Evolutionary conservation across 2,888 invertebrate genomes (phyloP), one percentile per base, ranked within the genome.

Genomic region (Diogma glabrata): DNA sequence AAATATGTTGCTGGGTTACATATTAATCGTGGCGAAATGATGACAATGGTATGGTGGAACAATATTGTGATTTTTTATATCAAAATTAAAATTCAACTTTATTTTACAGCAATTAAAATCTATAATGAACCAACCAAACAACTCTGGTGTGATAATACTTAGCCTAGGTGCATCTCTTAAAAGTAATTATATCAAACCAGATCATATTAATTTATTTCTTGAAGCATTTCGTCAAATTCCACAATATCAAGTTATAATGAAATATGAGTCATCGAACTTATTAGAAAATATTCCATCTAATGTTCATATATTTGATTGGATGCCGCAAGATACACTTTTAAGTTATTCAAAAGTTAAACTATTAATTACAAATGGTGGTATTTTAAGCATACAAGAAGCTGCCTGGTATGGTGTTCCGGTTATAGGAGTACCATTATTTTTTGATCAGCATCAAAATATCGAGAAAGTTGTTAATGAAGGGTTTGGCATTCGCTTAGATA

Each of bases 361-460:
- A 2, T 45, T 52, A 16, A 40, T 52, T 10, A 38, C 50, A 16
- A 43, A 50, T 26, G 49, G 47, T 22, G 52, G 52, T 38, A 19
- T 49, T 10, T 14, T 52, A n/a, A 52, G 49, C 17, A 19, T 50
- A 16, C 52, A 52, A 19, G 52, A 52, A 50, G 49, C 52, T 6
- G 45, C 49, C 6, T 52, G 52, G 52, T 50, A 52, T 50, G 45
- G 33, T 20, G 49, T 49, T 10, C 49, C 47, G 22, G 38, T 52
- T 16, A 33, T 52, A 12, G 52, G 52, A 4, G 23, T 52, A n/a
- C 52, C 52, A 28, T 8, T 52, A 46, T 33, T 36, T 23, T 24
- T 50, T 2, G 50, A 50, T 23, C 52, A 52, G 12, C 50, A 50
- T 16, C 43, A 45, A 30, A 50, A 50, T 28, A 38, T 49, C 17